phyloP scores from a whole-genome alignment of 2,797 vertebrate genomes.

The Chromobotia macracanthus region DNA sequence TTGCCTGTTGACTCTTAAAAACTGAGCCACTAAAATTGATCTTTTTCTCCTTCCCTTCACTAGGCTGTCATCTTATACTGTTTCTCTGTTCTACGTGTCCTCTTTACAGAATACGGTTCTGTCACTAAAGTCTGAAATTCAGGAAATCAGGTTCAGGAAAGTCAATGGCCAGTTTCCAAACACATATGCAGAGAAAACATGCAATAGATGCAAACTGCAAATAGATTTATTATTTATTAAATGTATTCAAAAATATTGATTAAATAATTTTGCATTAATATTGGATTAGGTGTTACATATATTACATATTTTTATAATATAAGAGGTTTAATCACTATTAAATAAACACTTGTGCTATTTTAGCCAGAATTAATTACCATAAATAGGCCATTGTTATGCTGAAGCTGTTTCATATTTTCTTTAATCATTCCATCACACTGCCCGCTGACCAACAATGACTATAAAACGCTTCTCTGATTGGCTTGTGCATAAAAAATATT shows the following conservation, averaged over 20 bases:
- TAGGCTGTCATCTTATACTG: background rate
- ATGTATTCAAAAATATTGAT: too few relatives aligned
- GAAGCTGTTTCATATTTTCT: conserved; percentile 8
- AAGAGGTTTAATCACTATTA: background rate
- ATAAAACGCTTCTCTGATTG: conserved; percentile 56
- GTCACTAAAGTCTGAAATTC: too few relatives aligned
- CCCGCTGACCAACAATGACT: conserved; percentile 62
- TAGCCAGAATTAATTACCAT: conserved; percentile 34
- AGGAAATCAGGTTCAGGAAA: background rate
- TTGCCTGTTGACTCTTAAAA: conserved; percentile 26
- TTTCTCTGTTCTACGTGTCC: background rate
- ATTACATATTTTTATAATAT: conserved; percentile 6
- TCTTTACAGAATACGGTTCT: background rate
- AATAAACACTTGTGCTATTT: conserved; percentile 8
- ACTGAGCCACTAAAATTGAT: background rate
- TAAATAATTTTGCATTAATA: too few relatives aligned
- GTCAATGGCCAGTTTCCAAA: background rate
- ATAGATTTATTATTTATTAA: too few relatives aligned
- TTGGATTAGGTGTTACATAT: too few relatives aligned
- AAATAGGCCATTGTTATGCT: background rate
- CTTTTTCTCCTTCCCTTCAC: background rate
- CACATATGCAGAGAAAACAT: too few relatives aligned
- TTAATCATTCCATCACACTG: conserved; percentile 36
- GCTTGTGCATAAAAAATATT: conserved; percentile 36
- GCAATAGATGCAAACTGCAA: too few relatives aligned